Base-by-base conservation (phyloP, 2,797 vertebrate species). In the Chelonia mydas region DNA sequence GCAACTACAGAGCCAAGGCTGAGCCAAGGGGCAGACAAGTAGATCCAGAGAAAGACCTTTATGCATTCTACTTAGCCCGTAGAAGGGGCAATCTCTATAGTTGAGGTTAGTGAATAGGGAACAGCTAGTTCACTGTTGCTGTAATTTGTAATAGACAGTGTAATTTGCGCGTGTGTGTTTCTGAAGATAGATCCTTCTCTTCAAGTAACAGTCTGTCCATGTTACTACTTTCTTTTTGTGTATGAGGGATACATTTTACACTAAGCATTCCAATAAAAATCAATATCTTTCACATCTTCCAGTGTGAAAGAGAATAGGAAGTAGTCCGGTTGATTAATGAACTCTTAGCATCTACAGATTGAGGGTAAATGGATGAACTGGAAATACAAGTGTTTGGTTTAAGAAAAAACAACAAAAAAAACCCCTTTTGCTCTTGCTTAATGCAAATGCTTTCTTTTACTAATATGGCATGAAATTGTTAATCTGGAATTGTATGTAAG, bases 31-130 rank as follows among this genome's bases (percentile, higher is more conserved):
- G 81, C 84, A 83, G 33, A 74, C 23, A 59, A 49, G 87, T 16
- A 33, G 0, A 78, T 33, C 59, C 51, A 25, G 28, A 72, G 92
- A 80, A 81, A 83, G 81, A 50, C 23, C 11, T 33, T 33, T 0
- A 61, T 80, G 84, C 80, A 74, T 16, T 90, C 82, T 82, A 82
- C 94, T 96, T 94, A 82, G 86, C 77, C 53, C 31, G 79, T 77
- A 23, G 47, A 87, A 81, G 33, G 87, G 19, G 11, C 88, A 86
- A 83, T 87, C 2, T 81, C 25, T 79, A 45, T 87, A 89, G 80
- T 77, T 90, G 87, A 90, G 82, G 65, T 81, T 87, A 41, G 50
- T 74, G 61, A 95, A 57, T 61, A 90, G 61, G 19, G 72, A 91
- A 80, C 88, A 90, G 81, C 86, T 95, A 84, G n/a, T 68, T 51